Evolutionary conservation across 2,888 invertebrate species (phyloP).

Genomic region (Cremastinae sp.): DNA sequence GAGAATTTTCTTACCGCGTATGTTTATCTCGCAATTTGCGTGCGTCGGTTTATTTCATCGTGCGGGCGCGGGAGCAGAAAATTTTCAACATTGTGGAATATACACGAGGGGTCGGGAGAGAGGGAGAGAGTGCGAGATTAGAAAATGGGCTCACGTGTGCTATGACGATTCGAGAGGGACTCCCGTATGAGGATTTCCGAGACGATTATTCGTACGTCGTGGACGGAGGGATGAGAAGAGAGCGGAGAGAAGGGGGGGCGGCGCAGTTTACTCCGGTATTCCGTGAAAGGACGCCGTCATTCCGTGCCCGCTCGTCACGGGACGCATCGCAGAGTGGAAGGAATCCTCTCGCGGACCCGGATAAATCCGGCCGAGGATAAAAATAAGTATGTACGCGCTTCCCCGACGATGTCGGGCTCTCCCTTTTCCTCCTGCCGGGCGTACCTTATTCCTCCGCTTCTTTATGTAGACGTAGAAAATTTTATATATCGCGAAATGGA

Average conservation of each 20-base stretch:
- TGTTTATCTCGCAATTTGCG: conserved; percentile 8
- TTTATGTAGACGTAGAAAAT: conserved; percentile 24
- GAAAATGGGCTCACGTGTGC: conserved; percentile 6
- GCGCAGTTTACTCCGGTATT: conserved; percentile 66
- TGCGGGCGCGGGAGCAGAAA: conserved; percentile 34
- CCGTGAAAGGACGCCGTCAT: conserved; percentile 67
- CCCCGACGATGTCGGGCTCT: conserved; percentile 48
- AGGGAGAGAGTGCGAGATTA: too few species aligned
- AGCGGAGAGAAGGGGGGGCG: conserved; percentile 6
- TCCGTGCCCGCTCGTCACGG: conserved; percentile 47
- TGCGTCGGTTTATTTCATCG: conserved; percentile 17
- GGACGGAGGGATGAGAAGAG: conserved; percentile 29
- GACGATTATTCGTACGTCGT: conserved; percentile 33
- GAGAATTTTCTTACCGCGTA: background rate
- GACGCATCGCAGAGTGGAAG: conserved; percentile 44
- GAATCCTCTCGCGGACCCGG: conserved; percentile 39
- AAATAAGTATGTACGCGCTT: conserved; percentile 47
- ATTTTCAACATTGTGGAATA: conserved; percentile 24
- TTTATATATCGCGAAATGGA: conserved; percentile 32
- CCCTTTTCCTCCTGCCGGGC: conserved; percentile 9
- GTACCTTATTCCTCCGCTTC: conserved; percentile 6
- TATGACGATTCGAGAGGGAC: conserved; percentile 31
- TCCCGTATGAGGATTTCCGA: conserved; percentile 11
- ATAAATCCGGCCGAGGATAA: conserved; percentile 39
- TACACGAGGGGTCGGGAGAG: conserved; percentile 1